These are phyloP conservation scores for Macrobrachium nipponense DNA, from an alignment of 1,140 invertebrate genomes.

Conservation along the genomic window DNA sequence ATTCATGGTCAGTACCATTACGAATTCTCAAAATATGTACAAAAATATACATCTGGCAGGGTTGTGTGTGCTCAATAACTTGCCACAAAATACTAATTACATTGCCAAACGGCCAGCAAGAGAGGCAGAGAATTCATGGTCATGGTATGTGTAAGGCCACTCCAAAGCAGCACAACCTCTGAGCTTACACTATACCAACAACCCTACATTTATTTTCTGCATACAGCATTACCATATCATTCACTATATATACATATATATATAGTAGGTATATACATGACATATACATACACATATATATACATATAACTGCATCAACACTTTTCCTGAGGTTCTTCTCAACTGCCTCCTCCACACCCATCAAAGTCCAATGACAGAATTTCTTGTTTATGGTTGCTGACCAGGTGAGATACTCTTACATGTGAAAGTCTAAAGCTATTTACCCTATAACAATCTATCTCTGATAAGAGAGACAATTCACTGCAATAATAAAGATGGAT, in stretches of 20 bases:
- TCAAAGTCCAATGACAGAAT: too few species aligned
- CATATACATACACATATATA: too few species aligned
- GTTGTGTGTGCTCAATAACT: slow-evolving; percentile 55
- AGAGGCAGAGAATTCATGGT: slow-evolving; percentile 28
- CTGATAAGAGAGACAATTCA: neutral
- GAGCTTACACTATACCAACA: slow-evolving; percentile 8
- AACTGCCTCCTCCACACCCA: too few species aligned
- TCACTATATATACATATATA: too few species aligned
- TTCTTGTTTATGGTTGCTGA: too few species aligned
- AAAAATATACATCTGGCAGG: slow-evolving; percentile 62
- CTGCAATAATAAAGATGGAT: slow-evolving; percentile 15
- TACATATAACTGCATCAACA: too few species aligned
- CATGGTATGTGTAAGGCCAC: slow-evolving; percentile 33
- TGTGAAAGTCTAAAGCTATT: too few species aligned
- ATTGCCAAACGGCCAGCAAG: slow-evolving; percentile 28
- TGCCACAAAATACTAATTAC: slow-evolving; percentile 36
- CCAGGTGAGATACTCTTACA: too few species aligned
- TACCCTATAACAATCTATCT: slow-evolving; percentile 25
- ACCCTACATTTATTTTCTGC: slow-evolving; percentile 10
- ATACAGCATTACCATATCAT: slow-evolving; percentile 1
- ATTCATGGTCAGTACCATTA: slow-evolving; percentile 57
- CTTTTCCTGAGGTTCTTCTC: too few species aligned
- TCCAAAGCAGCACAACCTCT: slow-evolving; percentile 11
- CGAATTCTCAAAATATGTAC: slow-evolving; percentile 59
- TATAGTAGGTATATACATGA: too few species aligned